phyloP scores from a whole-genome alignment of 1,140 invertebrate genomes.

The Eumeta japonica region DNA sequence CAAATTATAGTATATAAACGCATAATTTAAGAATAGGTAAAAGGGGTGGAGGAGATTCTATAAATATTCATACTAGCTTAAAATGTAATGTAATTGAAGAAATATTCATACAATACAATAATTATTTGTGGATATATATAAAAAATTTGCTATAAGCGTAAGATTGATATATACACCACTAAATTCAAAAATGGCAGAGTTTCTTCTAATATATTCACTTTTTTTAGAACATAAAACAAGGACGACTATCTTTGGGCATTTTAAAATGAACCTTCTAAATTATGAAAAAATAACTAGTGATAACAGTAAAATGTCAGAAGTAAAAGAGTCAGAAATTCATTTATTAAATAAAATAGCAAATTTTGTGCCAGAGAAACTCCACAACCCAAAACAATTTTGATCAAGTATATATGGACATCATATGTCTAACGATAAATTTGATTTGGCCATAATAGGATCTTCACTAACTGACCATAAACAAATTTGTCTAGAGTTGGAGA shows the following conservation, averaged over 20 bases:
- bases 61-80: neutral
- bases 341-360: constrained; percentile 6
- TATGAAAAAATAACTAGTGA: neutral
- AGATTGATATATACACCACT: neutral
- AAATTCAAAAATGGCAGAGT: neutral
- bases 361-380: constrained; percentile 5
- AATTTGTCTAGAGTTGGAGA: constrained; percentile 1
- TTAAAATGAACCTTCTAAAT: constrained; percentile 5
- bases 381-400: constrained; percentile 4
- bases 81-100: neutral
- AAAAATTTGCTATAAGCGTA: neutral
- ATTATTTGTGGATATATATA: neutral
- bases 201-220: neutral
- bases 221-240: constrained; percentile 2
- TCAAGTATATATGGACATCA: constrained; percentile 7
- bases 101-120: neutral
- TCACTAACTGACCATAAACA: constrained; percentile 6
- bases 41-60: neutral
- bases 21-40: neutral
- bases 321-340: constrained; percentile 2
- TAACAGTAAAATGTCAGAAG: constrained; percentile 3
- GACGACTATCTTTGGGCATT: constrained; percentile 6
- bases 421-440: neutral
- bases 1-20: neutral
- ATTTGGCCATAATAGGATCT: constrained; percentile 4